phyloP scores from a whole-genome alignment of 2,888 invertebrate species.

The Drosophila glabriapex region DNA sequence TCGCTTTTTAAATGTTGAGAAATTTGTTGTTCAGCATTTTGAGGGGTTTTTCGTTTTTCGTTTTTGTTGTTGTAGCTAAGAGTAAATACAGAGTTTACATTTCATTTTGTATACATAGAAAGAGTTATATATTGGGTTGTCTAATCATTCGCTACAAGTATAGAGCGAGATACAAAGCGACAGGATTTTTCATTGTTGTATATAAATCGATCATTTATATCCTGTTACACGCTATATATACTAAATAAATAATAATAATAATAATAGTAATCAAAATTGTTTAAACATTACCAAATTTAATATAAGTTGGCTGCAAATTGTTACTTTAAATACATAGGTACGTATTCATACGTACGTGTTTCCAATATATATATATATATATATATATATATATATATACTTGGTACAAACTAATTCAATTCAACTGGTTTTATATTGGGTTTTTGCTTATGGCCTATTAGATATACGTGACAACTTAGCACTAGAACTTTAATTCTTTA shows the following conservation, averaged over 20 bases:
- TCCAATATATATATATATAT: constrained; percentile 10
- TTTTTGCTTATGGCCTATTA: constrained; percentile 67
- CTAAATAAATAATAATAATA: constrained; percentile 39
- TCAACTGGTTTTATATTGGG: constrained; percentile 57
- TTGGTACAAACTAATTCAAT: constrained; percentile 58
- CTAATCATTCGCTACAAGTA: constrained; percentile 72
- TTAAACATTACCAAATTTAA: constrained; percentile 42
- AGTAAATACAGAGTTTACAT: constrained; percentile 72
- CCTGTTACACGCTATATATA: constrained; percentile 31
- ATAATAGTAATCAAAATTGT: constrained; percentile 14
- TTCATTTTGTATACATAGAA: constrained; percentile 62
- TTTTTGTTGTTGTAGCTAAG: constrained; percentile 52
- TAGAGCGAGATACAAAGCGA: constrained; percentile 69
- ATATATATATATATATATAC: no score
- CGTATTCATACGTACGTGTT: constrained; percentile 14
- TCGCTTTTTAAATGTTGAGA: constrained; percentile 63
- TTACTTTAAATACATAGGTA: constrained; percentile 36
- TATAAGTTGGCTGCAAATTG: constrained; percentile 58
- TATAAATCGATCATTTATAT: constrained; percentile 38
- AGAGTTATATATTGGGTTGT: constrained; percentile 57
- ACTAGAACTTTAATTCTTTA: constrained; percentile 48
- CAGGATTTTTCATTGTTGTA: constrained; percentile 46
- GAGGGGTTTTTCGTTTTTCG: constrained; percentile 28
- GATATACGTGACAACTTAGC: constrained; percentile 73
- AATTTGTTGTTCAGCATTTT: constrained; percentile 57